These are phyloP conservation scores for Syndactyla subalaris DNA, from an alignment of 2,797 vertebrate species.

Conservation along the genomic window DNA sequence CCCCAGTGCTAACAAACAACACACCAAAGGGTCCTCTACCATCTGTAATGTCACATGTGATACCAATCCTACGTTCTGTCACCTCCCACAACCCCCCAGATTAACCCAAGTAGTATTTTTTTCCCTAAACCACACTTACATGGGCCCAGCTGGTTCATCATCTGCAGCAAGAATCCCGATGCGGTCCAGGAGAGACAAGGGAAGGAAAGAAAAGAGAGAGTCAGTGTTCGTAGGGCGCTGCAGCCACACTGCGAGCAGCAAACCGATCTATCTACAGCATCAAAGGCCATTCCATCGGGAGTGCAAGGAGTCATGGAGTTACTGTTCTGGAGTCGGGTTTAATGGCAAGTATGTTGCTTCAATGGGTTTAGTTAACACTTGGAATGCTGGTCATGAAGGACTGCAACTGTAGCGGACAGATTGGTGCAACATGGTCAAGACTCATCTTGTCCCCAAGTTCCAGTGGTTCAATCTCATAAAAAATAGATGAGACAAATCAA, in stretches of 20 bases:
- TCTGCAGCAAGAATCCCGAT: conserved; percentile 77
- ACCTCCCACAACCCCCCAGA: background rate
- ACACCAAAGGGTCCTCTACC: background rate
- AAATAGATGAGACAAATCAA: conserved; percentile 84
- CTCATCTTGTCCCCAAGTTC: conserved; percentile 86
- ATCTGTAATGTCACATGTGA: background rate
- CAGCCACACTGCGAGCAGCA: conserved; percentile 14
- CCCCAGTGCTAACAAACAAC: background rate
- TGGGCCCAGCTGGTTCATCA: conserved; percentile 94
- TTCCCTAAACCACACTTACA: conserved; percentile 83
- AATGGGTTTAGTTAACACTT: conserved; percentile 82
- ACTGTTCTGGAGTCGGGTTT: conserved; percentile 74
- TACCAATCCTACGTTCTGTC: background rate
- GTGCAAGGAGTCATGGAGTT: conserved; percentile 80
- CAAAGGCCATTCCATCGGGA: conserved; percentile 78
- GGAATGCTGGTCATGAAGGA: conserved; percentile 83
- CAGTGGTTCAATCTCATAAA: conserved; percentile 85
- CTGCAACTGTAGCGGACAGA: conserved; percentile 86
- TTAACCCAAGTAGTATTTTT: background rate
- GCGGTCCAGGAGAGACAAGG: conserved; percentile 59
- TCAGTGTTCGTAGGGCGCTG: conserved; percentile 11
- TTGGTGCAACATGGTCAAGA: conserved; percentile 74
- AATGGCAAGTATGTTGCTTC: conserved; percentile 80
- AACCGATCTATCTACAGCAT: conserved; percentile 70
- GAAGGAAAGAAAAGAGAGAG: conserved; percentile 69